Evolutionary conservation across 2,797 vertebrate species (phyloP).

Genomic region (Sebastes cheni): DNA sequence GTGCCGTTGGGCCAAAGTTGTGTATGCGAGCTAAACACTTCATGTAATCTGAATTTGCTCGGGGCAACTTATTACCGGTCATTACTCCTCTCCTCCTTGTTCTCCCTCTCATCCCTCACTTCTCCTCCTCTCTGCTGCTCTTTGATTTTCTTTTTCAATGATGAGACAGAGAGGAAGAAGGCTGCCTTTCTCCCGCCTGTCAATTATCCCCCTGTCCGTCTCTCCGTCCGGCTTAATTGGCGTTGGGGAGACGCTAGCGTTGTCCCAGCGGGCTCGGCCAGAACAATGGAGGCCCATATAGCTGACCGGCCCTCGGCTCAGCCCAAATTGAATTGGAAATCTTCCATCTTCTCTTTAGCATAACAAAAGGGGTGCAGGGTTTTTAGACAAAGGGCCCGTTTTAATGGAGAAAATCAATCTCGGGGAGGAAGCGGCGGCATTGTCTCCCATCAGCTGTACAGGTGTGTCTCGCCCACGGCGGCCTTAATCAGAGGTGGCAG

Average conservation of each 20-base stretch:
- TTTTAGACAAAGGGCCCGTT: conserved; percentile 91
- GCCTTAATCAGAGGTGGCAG: conserved; percentile 87
- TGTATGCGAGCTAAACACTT: conserved; percentile 34
- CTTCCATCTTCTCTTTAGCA: conserved; percentile 90
- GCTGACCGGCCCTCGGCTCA: conserved; percentile 92
- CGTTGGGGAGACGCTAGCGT: conserved; percentile 88
- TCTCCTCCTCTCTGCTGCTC: conserved; percentile 43
- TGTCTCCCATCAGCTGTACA: conserved; percentile 83
- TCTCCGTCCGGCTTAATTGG: conserved; percentile 88
- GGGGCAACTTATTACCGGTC: conserved; percentile 45
- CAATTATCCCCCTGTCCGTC: conserved; percentile 85
- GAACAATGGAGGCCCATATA: conserved; percentile 88
- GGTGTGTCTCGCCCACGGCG: conserved; percentile 77
- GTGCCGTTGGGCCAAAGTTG: background rate
- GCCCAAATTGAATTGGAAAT: conserved; percentile 97
- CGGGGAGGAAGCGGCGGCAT: conserved; percentile 80
- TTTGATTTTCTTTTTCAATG: conserved; percentile 62
- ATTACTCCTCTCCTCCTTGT: conserved; percentile 34
- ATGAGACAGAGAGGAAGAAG: conserved; percentile 71
- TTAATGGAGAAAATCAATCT: conserved; percentile 90
- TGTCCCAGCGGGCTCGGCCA: conserved; percentile 81
- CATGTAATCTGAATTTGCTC: conserved; percentile 37
- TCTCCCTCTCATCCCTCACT: conserved; percentile 50
- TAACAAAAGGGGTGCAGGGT: conserved; percentile 88
- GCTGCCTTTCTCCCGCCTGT: conserved; percentile 85